Conservation (phyloP, 1,140 invertebrate species). For the Caenorhabditis inopinata region DNA sequence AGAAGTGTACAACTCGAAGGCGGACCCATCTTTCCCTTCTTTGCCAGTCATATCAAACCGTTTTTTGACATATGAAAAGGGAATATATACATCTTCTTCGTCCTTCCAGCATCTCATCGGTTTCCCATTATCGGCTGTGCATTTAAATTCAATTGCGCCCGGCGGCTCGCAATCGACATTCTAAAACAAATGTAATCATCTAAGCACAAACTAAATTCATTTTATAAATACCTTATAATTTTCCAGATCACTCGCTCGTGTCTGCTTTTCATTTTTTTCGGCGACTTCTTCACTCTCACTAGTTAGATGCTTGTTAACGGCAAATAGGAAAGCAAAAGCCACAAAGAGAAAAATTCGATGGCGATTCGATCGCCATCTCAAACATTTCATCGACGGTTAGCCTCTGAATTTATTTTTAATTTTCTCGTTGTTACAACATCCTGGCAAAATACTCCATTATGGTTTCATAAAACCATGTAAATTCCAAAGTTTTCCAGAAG, state of each 20-base stretch:
- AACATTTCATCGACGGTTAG: background rate
- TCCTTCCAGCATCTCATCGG: constrained; percentile 41
- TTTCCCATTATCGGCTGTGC: constrained; percentile 30
- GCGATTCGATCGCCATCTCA: constrained; percentile 9
- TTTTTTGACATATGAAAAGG: constrained; percentile 52
- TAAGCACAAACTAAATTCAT: too few relatives aligned
- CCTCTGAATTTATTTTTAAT: background rate
- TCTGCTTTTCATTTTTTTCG: background rate
- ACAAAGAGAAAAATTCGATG: background rate
- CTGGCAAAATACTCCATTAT: too few relatives aligned
- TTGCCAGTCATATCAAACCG: constrained; percentile 53
- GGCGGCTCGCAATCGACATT: background rate
- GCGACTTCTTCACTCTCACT: background rate
- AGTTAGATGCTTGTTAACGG: background rate
- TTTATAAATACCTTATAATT: background rate
- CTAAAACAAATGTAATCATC: background rate
- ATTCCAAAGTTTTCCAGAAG: too few relatives aligned
- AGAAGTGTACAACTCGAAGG: constrained; percentile 53
- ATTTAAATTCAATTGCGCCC: constrained; percentile 1
- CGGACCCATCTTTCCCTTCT: constrained; percentile 28
- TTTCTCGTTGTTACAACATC: too few relatives aligned
- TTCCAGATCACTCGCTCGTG: background rate
- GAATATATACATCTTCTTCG: constrained; percentile 53
- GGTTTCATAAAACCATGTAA: too few relatives aligned
- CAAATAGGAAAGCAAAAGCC: background rate